These are phyloP conservation scores for Choloepus hoffmanni DNA, from an alignment of 2,113 vertebrate species.

Conservation along the genomic window DNA sequence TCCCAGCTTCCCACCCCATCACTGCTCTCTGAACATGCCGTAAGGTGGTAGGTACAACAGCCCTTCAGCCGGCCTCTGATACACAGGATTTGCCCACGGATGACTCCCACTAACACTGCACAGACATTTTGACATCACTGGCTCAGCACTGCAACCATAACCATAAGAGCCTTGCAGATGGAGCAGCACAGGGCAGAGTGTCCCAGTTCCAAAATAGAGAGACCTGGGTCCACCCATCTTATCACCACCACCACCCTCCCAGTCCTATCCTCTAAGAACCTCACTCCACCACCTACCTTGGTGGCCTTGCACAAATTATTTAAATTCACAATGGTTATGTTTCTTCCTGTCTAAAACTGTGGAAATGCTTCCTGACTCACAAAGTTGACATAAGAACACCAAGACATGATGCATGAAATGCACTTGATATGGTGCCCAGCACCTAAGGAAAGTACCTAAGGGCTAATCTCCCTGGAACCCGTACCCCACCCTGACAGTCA, in stretches of 20 bases:
- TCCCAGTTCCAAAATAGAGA: background rate
- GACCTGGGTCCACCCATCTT: background rate
- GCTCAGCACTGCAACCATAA: background rate
- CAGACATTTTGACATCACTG: background rate
- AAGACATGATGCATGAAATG: background rate
- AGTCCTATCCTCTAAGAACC: no score
- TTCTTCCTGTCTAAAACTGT: background rate
- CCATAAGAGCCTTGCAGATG: background rate
- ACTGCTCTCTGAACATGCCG: background rate
- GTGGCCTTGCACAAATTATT: background rate
- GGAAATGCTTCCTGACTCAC: background rate
- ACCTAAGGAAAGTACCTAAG: background rate
- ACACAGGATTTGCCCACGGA: background rate
- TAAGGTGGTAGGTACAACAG: background rate
- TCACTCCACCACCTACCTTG: background rate
- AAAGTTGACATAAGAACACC: background rate
- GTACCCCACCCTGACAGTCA: background rate
- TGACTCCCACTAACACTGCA: accelerated
- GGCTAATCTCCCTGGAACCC: background rate
- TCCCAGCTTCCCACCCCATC: background rate
- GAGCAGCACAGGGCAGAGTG: background rate
- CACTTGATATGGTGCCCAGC: background rate
- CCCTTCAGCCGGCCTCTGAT: background rate
- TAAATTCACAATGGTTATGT: background rate
- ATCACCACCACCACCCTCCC: background rate